Evolutionary conservation across 2,888 invertebrate species (phyloP).

Genomic region (Actias luna): DNA sequence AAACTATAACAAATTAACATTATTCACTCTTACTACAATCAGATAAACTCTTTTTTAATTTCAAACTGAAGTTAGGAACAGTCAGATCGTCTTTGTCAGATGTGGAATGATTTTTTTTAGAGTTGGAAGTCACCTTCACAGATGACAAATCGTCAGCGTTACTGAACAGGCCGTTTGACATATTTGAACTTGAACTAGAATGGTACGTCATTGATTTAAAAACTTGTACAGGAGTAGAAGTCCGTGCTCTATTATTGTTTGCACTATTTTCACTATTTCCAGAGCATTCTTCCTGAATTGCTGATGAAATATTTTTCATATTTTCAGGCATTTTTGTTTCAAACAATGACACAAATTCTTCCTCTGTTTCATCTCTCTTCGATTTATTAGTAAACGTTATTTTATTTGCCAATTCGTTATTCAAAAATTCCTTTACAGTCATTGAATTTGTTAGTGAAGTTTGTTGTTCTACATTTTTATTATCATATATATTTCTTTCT

Average conservation of each 20-base stretch:
- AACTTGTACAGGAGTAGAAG: constrained; percentile 82
- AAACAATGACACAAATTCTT: constrained; percentile 66
- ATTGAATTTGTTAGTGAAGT: constrained; percentile 63
- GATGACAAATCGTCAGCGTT: constrained; percentile 81
- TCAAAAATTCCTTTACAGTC: constrained; percentile 77
- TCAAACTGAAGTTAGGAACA: constrained; percentile 74
- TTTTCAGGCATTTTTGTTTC: constrained; percentile 74
- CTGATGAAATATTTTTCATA: constrained; percentile 49
- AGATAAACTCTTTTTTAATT: constrained; percentile 56
- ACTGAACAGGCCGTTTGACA: constrained; percentile 74
- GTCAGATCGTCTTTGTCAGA: constrained; percentile 75
- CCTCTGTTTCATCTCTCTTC: constrained; percentile 49
- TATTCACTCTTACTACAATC: constrained; percentile 69
- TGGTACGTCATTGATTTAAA: constrained; percentile 69
- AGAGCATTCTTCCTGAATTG: constrained; percentile 45
- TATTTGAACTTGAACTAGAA: constrained; percentile 74
- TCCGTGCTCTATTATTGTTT: constrained; percentile 60
- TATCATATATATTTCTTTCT: constrained; percentile 34
- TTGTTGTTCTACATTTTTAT: constrained; percentile 60
- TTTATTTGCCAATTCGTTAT: constrained; percentile 67
- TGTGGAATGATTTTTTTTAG: constrained; percentile 68
- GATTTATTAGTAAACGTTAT: constrained; percentile 69
- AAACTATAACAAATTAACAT: constrained; percentile 32
- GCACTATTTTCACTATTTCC: constrained; percentile 48
- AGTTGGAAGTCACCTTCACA: constrained; percentile 74